These are phyloP conservation scores for Actinia equina DNA, from an alignment of 64 coral and sea anemone genomes.

Conservation along the genomic window DNA sequence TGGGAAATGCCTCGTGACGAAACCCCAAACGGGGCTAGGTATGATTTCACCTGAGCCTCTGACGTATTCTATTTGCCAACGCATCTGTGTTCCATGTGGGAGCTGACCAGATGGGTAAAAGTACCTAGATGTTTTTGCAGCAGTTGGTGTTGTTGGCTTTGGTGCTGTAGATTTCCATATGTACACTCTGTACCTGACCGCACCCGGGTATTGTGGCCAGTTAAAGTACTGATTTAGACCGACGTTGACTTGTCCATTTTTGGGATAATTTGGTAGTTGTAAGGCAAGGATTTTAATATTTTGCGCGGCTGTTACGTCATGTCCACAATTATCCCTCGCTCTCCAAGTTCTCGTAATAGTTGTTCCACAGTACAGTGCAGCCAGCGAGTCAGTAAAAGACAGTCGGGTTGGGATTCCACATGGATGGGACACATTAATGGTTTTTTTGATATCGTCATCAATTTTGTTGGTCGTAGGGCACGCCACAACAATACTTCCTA, in stretches of 20 bases:
- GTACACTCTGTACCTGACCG: slow-evolving; percentile 59
- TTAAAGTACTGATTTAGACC: slow-evolving; percentile 47
- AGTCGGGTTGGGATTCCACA: slow-evolving; percentile 55
- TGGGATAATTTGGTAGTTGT: slow-evolving; percentile 71
- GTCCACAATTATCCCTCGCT: slow-evolving; percentile 47
- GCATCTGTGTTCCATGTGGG: slow-evolving; percentile 53
- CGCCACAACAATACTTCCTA: slow-evolving; percentile 37
- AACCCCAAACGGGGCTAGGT: slow-evolving; percentile 79
- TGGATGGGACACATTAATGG: slow-evolving; percentile 58
- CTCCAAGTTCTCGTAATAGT: slow-evolving; percentile 59
- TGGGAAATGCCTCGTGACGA: slow-evolving; percentile 60
- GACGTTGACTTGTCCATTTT: slow-evolving; percentile 75
- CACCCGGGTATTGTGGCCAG: slow-evolving; percentile 79
- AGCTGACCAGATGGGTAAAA: slow-evolving; percentile 42
- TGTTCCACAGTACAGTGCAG: slow-evolving; percentile 48
- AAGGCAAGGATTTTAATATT: slow-evolving; percentile 55
- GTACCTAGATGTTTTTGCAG: slow-evolving; percentile 13
- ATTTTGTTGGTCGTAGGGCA: slow-evolving; percentile 43
- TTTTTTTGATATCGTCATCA: slow-evolving; percentile 47
- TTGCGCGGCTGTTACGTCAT: neutral
- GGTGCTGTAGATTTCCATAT: slow-evolving; percentile 41
- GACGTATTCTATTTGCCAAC: slow-evolving; percentile 71
- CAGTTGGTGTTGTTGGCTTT: slow-evolving; percentile 60
- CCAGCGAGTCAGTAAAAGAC: slow-evolving; percentile 46
- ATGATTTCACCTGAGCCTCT: slow-evolving; percentile 46